Conservation (phyloP, 1,140 invertebrate species). For the Drosophila suzukii region DNA sequence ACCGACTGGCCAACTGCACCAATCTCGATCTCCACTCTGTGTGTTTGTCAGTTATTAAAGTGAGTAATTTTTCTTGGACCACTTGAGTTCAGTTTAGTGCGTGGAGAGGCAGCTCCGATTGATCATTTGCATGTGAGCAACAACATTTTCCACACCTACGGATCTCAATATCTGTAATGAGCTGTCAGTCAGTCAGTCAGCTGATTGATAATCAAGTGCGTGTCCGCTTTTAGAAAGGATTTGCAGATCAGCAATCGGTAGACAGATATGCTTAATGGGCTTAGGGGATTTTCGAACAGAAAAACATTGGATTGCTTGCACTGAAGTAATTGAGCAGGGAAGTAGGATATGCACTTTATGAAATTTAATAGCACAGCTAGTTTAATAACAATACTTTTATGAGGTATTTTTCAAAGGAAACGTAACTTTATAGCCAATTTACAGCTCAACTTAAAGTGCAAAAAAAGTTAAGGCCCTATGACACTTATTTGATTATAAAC, state of each 20-base stretch:
- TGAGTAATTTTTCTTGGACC: slow-evolving; percentile 65
- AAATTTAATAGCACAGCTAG: no score
- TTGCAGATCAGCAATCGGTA: slow-evolving; percentile 5
- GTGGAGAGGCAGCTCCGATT: slow-evolving; percentile 35
- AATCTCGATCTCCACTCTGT: slow-evolving; percentile 34
- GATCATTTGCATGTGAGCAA: slow-evolving; percentile 53
- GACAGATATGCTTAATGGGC: slow-evolving; percentile 10
- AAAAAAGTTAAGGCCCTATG: background rate
- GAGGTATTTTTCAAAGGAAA: background rate
- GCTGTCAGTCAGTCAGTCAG: slow-evolving; percentile 68
- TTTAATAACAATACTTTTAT: no score
- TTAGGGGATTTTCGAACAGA: background rate
- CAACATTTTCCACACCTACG: slow-evolving; percentile 72
- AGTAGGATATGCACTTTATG: no score
- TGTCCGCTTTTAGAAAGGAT: slow-evolving; percentile 71
- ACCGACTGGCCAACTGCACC: slow-evolving; percentile 32
- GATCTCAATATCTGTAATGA: slow-evolving; percentile 52
- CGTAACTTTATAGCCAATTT: background rate
- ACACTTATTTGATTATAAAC: no score
- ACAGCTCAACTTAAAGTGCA: background rate
- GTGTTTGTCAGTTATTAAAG: slow-evolving; percentile 73
- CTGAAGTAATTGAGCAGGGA: no score
- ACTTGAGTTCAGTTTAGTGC: slow-evolving; percentile 34
- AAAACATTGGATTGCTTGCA: background rate
- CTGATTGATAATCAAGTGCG: slow-evolving; percentile 74